These are phyloP conservation scores for Rhinogobio ventralis DNA, from an alignment of 2,797 vertebrate species.

Conservation along the genomic window DNA sequence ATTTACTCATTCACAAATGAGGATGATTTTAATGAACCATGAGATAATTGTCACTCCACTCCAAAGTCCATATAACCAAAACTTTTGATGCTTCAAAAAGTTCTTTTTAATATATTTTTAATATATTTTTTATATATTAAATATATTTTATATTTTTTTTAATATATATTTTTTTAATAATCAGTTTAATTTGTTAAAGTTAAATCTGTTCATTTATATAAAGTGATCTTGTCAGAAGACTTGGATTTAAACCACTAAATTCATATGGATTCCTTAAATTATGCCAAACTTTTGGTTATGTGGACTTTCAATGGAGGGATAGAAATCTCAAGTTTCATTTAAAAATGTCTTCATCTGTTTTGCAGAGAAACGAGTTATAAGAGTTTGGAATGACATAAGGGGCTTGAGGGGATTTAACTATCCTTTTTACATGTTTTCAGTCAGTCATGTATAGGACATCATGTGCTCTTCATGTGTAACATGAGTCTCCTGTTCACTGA, in stretches of 20 bases:
- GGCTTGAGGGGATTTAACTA: not conserved
- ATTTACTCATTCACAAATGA: not conserved
- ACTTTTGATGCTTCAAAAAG: not conserved
- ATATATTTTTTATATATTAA: no score
- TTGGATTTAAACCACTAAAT: not conserved
- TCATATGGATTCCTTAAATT: not conserved
- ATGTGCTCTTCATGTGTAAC: constrained; percentile 13
- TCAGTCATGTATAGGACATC: not conserved
- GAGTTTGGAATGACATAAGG: not conserved
- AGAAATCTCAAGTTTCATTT: no score
- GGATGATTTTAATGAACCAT: not conserved
- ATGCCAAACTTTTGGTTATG: no score
- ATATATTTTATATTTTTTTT: no score
- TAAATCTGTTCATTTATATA: not conserved
- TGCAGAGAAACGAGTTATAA: not conserved
- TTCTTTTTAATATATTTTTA: no score
- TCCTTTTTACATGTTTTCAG: not conserved
- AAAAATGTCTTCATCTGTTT: not conserved
- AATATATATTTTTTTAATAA: no score
- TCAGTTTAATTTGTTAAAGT: not conserved
- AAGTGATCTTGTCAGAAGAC: not conserved
- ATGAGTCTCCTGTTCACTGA: constrained; percentile 15
- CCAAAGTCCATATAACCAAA: not conserved
- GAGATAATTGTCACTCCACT: not conserved
- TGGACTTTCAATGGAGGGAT: no score